Base-by-base conservation (phyloP, 2,888 invertebrate species). In the Strigamia crassipes region DNA sequence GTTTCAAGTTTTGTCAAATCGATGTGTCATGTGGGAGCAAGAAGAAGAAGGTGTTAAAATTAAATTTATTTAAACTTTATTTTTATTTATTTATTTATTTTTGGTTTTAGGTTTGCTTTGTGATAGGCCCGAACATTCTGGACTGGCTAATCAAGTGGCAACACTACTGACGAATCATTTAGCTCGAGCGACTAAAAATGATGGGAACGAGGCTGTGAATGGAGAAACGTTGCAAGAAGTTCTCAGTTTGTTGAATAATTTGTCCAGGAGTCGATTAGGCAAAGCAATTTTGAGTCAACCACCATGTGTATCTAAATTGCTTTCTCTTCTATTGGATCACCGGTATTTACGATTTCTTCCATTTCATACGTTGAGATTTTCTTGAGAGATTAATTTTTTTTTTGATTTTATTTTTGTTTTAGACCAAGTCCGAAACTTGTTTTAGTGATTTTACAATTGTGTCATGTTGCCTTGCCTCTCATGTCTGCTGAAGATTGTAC, bases 141-240 rank as follows among this genome's bases (percentile, higher is more conserved):
- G 88, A 10, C 85, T 88, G 61, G 87, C 88, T 5, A 83, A 87
- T 21, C 88, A 88, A 84, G 88, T 88, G 73, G 88, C 88, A 12
- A 85, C 86, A 9, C 84, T 88, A 61, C 85, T 88, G 38, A 87
- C 88, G 34, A 88, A 88, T 84, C 87, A 88, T 84, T 85, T 88
- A 77, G 86, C 87, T 18, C 84, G 88, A 42, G 88, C 88, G n/a
- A 88, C 88, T 13, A 87, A 87, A 82, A 85, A 86, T 18, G 87
- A 87, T 83, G 87, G 87, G 80, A 87, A 87, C 83, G 87, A 87
- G 81, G 86, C 87, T 34, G 87, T 86, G 0, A 86, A 86, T 1
- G 87, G 86, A 13, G 87, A 88, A 82, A 87, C 88, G n/a, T 84
- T 88, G 80, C 88, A 88, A 83, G 88, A 88, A 82, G 88, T 88